Base-by-base conservation (phyloP, 2,797 vertebrate species). In the Myotis findleyi region DNA sequence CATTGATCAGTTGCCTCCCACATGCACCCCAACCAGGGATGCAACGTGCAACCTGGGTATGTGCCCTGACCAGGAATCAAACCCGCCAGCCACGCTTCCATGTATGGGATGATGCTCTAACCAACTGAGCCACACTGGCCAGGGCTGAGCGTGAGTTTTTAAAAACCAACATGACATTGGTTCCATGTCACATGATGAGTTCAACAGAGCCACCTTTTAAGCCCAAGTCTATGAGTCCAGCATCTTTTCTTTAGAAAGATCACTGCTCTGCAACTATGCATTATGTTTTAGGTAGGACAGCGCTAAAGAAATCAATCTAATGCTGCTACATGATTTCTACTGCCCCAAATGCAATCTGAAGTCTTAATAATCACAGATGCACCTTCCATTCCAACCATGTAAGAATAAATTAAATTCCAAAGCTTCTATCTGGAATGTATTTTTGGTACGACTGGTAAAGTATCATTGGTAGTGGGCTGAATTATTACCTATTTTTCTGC, bases 361-460 rank as follows among this genome's bases (percentile, higher is more conserved):
- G 9, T 91, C 36, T 62, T 62, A 90, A 79, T 47, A 72, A 91
- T 87, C 27, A 49, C 7, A 71, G 27, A 38, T 36, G 2, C 5
- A 44, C 71, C 13, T 41, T 82, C 21, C 21, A 71, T 81, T 89
- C 27, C 51, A 53, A 77, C 71, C 68, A 64, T 13, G n/a, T 33
- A 94, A 80, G 57, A 75, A 76, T 71, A 90, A 76, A 92, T 55
- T 95, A 80, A 91, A 75, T 84, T 89, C 59, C 57, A 94, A 80
- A 87, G 18, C 18, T 44, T 41, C 2, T 23, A 75, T 69, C 6
- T 41, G 11, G 13, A 92, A 89, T 53, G 0, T 6, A 25, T 76
- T 81, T 87, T 88, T 68, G 62, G 44, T 25, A 23, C 14, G 25
- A 66, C 8, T 64, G 79, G 57, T 62, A n/a, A 81, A 81, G 38